These are phyloP conservation scores for Leuctra nigra DNA, from an alignment of 2,888 invertebrate genomes.

Conservation along the genomic window DNA sequence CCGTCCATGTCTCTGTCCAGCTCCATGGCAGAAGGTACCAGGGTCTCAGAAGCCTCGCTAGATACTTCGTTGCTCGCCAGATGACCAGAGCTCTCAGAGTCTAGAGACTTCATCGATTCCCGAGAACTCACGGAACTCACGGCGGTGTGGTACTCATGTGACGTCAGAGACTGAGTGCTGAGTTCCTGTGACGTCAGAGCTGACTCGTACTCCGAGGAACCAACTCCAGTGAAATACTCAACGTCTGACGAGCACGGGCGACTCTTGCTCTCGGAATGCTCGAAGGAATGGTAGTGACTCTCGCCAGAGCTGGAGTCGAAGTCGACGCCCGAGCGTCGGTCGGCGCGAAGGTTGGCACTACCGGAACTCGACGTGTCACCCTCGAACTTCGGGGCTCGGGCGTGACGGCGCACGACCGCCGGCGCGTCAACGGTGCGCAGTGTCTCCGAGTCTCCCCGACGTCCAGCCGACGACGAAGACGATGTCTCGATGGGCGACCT, in stretches of 20 bases:
- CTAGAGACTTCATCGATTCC: conserved; percentile 84
- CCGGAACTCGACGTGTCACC: conserved; percentile 36
- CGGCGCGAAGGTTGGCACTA: conserved; percentile 40
- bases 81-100: conserved; percentile 84
- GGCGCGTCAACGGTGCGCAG: conserved; percentile 34
- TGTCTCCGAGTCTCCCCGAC: conserved; percentile 37
- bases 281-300: conserved; percentile 84
- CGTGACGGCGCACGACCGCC: conserved; percentile 27
- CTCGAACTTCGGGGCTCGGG: conserved; percentile 30
- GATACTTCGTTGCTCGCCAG: conserved; percentile 78
- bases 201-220: conserved; percentile 74
- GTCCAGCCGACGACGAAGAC: conserved; percentile 37
- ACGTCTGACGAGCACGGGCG: conserved; percentile 82
- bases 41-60: conserved; percentile 85
- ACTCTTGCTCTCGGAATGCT: conserved; percentile 54
- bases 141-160: conserved; percentile 81
- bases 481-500: conserved; percentile 52
- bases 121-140: conserved; percentile 81
- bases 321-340: conserved; percentile 70
- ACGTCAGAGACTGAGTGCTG: conserved; percentile 65
- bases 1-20: conserved; percentile 64
- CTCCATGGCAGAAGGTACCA: conserved; percentile 85
- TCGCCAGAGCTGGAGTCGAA: conserved; percentile 84
- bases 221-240: conserved; percentile 63
- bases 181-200: conserved; percentile 73